These are phyloP conservation scores for Pseudococcus jackbeardsleyi DNA, from an alignment of 2,888 invertebrate species.

Conservation along the genomic window DNA sequence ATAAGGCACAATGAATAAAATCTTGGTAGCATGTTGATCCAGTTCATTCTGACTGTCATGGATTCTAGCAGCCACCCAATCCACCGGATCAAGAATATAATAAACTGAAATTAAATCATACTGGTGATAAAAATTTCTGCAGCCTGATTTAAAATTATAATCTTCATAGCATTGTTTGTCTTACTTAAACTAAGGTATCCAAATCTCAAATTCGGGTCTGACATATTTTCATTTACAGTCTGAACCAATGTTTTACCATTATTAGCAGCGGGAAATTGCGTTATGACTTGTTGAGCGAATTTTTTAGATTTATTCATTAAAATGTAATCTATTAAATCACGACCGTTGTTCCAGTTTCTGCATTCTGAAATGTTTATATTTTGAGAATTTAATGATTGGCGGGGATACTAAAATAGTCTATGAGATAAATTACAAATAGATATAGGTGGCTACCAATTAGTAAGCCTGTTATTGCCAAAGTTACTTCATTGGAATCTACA, in stretches of 20 bases:
- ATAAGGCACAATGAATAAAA: neutral
- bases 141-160: neutral
- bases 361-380: neutral
- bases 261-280: neutral
- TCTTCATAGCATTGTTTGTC: neutral
- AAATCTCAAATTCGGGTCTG: slow-evolving; percentile 5
- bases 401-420: neutral
- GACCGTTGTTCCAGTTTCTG: neutral
- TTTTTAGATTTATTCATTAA: slow-evolving; percentile 32
- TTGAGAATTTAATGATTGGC: neutral
- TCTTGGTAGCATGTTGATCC: neutral
- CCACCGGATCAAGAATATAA: neutral
- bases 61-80: neutral
- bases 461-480: neutral
- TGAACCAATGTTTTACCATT: neutral
- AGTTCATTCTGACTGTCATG: neutral
- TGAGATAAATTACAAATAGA: neutral
- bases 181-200: neutral
- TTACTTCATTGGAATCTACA: neutral
- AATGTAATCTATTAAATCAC: slow-evolving; percentile 15
- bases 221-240: neutral
- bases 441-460: neutral
- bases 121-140: neutral
- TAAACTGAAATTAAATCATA: neutral
- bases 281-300: slow-evolving; percentile 5